These are phyloP conservation scores for Tolmerus cingulatus DNA, from an alignment of 2,888 invertebrate species.

Conservation along the genomic window DNA sequence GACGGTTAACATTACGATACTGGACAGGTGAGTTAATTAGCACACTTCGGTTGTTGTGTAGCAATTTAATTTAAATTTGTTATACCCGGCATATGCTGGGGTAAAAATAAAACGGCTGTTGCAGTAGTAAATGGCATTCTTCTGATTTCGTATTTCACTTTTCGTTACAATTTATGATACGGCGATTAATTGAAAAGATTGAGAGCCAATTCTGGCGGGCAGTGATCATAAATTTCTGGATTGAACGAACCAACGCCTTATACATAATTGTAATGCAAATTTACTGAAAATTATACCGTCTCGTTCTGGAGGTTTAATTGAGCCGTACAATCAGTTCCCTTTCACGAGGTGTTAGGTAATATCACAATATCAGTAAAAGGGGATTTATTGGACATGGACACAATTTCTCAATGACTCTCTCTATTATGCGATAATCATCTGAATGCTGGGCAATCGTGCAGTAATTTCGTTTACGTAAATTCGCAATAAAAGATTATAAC, in stretches of 20 bases:
- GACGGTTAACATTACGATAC: background rate
- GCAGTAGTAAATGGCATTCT: background rate
- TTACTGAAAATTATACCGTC: background rate
- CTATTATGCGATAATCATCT: background rate
- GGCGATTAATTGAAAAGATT: background rate
- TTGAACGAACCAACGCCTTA: background rate
- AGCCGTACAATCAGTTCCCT: background rate
- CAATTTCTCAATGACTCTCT: background rate
- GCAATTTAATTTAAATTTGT: background rate
- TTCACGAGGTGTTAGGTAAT: background rate
- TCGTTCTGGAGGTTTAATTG: background rate
- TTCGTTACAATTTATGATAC: background rate
- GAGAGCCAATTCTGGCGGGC: background rate
- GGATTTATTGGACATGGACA: background rate
- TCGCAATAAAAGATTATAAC: no score
- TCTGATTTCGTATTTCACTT: background rate
- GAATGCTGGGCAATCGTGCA: background rate
- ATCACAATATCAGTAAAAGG: background rate
- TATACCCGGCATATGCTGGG: background rate
- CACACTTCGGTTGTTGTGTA: background rate
- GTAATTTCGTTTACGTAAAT: background rate
- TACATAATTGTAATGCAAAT: background rate
- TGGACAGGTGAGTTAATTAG: slow-evolving; percentile 1
- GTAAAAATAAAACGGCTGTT: background rate
- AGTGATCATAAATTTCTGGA: background rate